Evolutionary conservation across 2,797 vertebrate genomes (phyloP), one percentile per base, ranked within the genome.

Genomic region (Eleutherodactylus coqui): DNA sequence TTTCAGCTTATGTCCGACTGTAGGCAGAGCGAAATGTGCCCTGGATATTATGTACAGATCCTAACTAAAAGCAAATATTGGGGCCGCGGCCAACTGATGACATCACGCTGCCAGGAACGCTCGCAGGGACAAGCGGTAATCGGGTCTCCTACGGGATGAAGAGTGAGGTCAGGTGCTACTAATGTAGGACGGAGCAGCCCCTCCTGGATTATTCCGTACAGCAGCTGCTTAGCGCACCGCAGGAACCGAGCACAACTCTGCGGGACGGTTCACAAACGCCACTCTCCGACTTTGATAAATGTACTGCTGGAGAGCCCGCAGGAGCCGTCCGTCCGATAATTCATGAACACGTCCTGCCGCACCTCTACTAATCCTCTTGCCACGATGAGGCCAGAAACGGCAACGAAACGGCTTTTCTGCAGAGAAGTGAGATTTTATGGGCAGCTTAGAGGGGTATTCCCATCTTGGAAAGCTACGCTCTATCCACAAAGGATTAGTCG

Each of bases 151-250:
- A 13, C 3, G 5, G 27, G 45, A 32, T 34, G 24, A n/a, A 27
- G 24, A 29, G 5, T 49, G 72, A 8, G n/a, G 45, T 45, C 73
- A 49, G 29, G 29, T 51, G 73, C 43, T 53, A 9, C 45, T 53
- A 5, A 76, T 76, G 19, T 49, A 51, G 27, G 29, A 27, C 29
- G 24, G 41, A 41, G 38, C 34, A 24, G 36, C 36, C 21, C 67
- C 36, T 7, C 67, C 38, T 16, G 24, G 41, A n/a, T 45, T 19
- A 43, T 70, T 41, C 17, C 8, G 72, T 53, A 53, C 73, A 76
- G 73, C 73, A 76, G 14, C 73, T 76, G 47, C 19, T 53, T 32
- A 53, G 47, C 29, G 5, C 75, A 77, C 75, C 16, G 21, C 75
- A 36, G 49, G 75, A 36, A 32, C 75, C 1, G 14, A 0, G 14